Conservation (phyloP, 1,140 invertebrate species). For the Tetranychus cinnabarinus region DNA sequence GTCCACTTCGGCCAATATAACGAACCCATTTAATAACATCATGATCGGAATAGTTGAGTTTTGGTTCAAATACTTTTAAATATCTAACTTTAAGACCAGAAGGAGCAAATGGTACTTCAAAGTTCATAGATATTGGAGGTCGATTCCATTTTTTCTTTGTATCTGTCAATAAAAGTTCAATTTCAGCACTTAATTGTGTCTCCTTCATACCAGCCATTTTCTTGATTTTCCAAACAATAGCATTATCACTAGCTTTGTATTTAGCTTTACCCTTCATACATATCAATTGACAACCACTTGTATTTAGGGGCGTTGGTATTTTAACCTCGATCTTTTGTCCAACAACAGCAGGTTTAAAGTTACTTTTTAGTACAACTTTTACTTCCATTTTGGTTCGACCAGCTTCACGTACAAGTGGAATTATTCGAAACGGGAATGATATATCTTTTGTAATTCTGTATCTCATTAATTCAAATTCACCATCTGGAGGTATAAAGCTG, state of each 20-base stretch:
- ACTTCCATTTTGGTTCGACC: conserved; percentile 99
- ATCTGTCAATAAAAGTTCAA: conserved; percentile 93
- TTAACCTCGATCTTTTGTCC: conserved; percentile 94
- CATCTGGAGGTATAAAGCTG: conserved; percentile 97
- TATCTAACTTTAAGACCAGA: conserved; percentile 98
- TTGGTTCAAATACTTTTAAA: conserved; percentile 97
- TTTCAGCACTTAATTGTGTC: conserved; percentile 95
- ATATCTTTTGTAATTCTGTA: conserved; percentile 99
- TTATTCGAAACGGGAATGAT: conserved; percentile 94
- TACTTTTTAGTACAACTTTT: conserved; percentile 97
- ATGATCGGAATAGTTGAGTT: conserved; percentile 98
- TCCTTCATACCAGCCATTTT: conserved; percentile 99
- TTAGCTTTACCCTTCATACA: conserved; percentile 99
- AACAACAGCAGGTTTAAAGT: conserved; percentile 90
- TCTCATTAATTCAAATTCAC: conserved; percentile 99
- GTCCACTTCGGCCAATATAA: conserved; percentile 92
- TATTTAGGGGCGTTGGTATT: conserved; percentile 95
- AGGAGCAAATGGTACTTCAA: conserved; percentile 82
- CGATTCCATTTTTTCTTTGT: conserved; percentile 99
- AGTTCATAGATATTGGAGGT: conserved; percentile 99
- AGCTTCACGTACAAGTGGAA: conserved; percentile 89
- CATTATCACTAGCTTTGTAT: conserved; percentile 98
- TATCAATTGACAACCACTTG: conserved; percentile 92
- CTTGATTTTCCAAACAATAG: conserved; percentile 99
- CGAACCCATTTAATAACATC: conserved; percentile 99